These are phyloP conservation scores for Pseudomyrmex sp. DNA, from an alignment of 1,140 invertebrate species.

Conservation along the genomic window DNA sequence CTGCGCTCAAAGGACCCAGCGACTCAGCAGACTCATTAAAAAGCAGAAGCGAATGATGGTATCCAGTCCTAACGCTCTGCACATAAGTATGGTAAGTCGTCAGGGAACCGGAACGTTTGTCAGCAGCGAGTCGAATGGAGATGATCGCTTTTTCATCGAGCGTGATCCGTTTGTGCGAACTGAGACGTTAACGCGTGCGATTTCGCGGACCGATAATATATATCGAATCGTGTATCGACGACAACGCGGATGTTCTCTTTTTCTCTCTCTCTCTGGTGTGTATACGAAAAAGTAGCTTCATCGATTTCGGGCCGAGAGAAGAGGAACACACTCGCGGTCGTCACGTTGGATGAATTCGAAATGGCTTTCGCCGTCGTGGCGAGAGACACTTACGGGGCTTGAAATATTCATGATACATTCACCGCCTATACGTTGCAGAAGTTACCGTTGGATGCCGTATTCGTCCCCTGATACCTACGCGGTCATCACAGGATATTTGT, in stretches of 20 bases:
- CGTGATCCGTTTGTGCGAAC: not conserved
- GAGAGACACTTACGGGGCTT: conserved; percentile 71
- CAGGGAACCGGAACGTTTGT: not conserved
- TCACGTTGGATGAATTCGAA: conserved; percentile 70
- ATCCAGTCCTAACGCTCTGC: conserved; percentile 41
- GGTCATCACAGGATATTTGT: conserved; percentile 24
- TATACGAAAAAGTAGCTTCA: conserved; percentile 30
- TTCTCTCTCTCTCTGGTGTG: no score
- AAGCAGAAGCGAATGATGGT: conserved; percentile 78
- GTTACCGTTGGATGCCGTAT: conserved; percentile 43
- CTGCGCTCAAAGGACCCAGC: conserved; percentile 88
- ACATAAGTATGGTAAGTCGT: conserved; percentile 60
- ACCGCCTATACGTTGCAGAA: not conserved
- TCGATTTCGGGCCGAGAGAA: conserved; percentile 25
- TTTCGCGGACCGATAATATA: not conserved
- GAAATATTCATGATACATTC: conserved; percentile 75
- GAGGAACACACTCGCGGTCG: not conserved
- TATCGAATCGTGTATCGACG: not conserved
- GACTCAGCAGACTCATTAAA: conserved; percentile 88
- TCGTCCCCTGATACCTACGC: not conserved
- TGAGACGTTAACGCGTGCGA: no score
- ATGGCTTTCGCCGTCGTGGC: conserved; percentile 45
- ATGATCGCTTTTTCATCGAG: not conserved
- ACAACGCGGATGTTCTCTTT: not conserved
- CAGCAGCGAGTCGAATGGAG: no score